Conservation (phyloP, 2,113 vertebrate species). For the Forbesichthys papilliferus region DNA sequence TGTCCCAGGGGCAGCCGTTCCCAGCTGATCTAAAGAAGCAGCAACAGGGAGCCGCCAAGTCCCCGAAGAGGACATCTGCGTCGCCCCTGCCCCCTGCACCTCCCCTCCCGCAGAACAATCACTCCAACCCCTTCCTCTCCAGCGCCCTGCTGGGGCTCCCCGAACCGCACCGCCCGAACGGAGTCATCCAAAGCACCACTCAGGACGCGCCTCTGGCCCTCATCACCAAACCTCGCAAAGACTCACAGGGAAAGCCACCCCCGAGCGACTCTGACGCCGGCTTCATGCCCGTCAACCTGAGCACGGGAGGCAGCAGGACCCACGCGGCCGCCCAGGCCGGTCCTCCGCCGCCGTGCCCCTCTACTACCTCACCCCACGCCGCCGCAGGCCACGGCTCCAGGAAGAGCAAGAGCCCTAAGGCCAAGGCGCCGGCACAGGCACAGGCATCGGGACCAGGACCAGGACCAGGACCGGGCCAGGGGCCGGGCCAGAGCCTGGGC, state of each 20-base stretch:
- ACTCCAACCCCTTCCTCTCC: conserved; percentile 93
- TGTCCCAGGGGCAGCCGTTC: conserved; percentile 90
- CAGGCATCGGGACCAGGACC: conserved; percentile 18
- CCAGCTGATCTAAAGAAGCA: conserved; percentile 88
- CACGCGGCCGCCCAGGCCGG: conserved; percentile 72
- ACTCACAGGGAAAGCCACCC: conserved; percentile 78
- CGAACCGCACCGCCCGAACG: conserved; percentile 84
- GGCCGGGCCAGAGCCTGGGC: conserved; percentile 38
- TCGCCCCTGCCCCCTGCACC: conserved; percentile 66
- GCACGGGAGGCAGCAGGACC: conserved; percentile 83
- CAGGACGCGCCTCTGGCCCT: conserved; percentile 95
- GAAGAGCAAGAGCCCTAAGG: conserved; percentile 86
- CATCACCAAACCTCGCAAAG: conserved; percentile 90
- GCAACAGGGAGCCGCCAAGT: conserved; percentile 85
- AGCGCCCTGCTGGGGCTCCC: conserved; percentile 91
- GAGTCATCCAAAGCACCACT: conserved; percentile 93
- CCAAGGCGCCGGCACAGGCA: conserved; percentile 54
- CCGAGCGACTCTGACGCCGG: conserved; percentile 74
- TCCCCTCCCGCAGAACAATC: conserved; percentile 83
- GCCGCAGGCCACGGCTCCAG: conserved; percentile 82
- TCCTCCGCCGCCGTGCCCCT: conserved; percentile 68
- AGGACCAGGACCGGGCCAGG: conserved; percentile 17
- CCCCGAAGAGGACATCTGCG: conserved; percentile 86
- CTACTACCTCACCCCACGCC: conserved; percentile 84
- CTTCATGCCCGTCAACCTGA: conserved; percentile 88